These are phyloP conservation scores for Toxotes lorentzi DNA, from an alignment of 2,797 vertebrate species.

Conservation along the genomic window DNA sequence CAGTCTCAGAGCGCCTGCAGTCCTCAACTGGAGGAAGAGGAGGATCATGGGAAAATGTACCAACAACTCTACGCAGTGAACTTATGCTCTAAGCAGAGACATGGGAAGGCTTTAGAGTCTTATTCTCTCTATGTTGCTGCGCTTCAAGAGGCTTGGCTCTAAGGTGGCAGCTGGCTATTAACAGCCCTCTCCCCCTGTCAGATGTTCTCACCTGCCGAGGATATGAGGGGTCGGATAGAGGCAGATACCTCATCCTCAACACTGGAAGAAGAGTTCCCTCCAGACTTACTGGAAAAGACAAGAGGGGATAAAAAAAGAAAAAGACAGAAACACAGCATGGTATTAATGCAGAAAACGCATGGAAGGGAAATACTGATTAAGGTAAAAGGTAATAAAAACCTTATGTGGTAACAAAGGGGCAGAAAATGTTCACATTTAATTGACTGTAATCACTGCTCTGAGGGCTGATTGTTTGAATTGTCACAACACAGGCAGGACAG, in stretches of 20 bases:
- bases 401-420: background rate
- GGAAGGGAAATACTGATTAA: background rate
- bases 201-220: slow-evolving; percentile 89
- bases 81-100: slow-evolving; percentile 81
- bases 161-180: slow-evolving; percentile 54
- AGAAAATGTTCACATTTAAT: background rate
- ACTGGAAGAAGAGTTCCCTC: slow-evolving; percentile 95
- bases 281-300: slow-evolving; percentile 93
- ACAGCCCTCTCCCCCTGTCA: slow-evolving; percentile 67
- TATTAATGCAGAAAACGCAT: slow-evolving; percentile 76
- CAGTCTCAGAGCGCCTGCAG: slow-evolving; percentile 84
- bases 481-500: background rate
- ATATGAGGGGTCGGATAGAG: slow-evolving; percentile 93
- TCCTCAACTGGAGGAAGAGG: slow-evolving; percentile 87
- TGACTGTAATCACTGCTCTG: background rate
- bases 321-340: slow-evolving; percentile 69
- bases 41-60: slow-evolving; percentile 83
- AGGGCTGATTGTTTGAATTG: background rate
- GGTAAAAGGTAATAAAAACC: background rate
- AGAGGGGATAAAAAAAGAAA: slow-evolving; percentile 73
- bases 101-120: slow-evolving; percentile 70
- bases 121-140: slow-evolving; percentile 60
- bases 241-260: slow-evolving; percentile 97
- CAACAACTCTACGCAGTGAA: slow-evolving; percentile 78
- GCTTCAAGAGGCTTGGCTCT: slow-evolving; percentile 53